Evolutionary conservation across 37 sponge, comb jelly and placozoan species (phyloP).

Genomic region (Hexactinellida sp.): DNA sequence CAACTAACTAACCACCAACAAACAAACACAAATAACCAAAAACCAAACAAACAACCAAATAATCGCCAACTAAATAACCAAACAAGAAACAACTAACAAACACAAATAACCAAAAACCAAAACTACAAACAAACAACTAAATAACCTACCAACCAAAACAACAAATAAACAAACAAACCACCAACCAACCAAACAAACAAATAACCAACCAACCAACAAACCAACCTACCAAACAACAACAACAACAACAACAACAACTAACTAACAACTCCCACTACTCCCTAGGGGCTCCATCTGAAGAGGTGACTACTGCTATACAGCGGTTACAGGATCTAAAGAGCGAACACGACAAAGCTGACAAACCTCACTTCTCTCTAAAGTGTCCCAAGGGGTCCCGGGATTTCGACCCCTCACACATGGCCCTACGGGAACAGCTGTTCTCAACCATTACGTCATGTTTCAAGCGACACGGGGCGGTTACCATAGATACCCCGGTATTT

Average conservation of each 20-base stretch:
- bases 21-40: not conserved
- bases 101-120: not conserved
- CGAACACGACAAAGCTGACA: not conserved
- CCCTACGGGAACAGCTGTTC: conserved; percentile 77
- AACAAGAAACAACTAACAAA: not conserved
- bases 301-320: not conserved
- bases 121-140: not conserved
- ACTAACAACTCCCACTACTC: not conserved
- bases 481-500: conserved; percentile 93
- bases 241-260: not conserved
- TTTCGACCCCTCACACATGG: conserved; percentile 90
- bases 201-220: not conserved
- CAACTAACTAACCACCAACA: not conserved
- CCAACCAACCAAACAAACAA: not conserved
- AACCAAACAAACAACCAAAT: not conserved
- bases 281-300: not conserved
- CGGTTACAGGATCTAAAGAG: not conserved
- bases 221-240: not conserved
- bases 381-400: conserved; percentile 70
- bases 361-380: not conserved
- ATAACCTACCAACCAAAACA: not conserved
- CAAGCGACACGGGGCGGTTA: conserved; percentile 92
- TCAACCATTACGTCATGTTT: conserved; percentile 56
- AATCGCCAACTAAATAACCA: not conserved
- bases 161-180: not conserved